Conservation (phyloP, 2,888 invertebrate species). For the Podotricha telesiphe region DNA sequence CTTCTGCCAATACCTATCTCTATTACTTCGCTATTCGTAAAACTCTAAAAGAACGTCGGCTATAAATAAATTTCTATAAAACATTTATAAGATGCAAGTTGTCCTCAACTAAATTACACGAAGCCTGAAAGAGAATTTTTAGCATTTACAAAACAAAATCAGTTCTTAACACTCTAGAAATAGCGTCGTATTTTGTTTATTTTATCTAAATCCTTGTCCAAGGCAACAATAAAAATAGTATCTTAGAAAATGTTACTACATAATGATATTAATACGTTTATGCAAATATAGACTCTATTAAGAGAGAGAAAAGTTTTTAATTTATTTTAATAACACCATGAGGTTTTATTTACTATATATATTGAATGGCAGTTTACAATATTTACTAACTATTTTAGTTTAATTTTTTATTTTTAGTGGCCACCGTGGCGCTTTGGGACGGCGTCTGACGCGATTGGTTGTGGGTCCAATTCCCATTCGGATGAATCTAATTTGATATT, state of each 20-base stretch:
- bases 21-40: background rate
- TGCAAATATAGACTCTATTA: slow-evolving; percentile 43
- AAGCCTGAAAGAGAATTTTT: background rate
- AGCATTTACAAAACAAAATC: background rate
- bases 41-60: slow-evolving; percentile 3
- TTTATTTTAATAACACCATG: background rate
- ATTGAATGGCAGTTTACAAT: no score
- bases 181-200: background rate
- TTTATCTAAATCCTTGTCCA: slow-evolving; percentile 47
- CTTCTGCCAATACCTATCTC: background rate
- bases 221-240: slow-evolving; percentile 62
- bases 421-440: no score
- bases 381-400: no score
- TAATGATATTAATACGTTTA: slow-evolving; percentile 21
- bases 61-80: slow-evolving; percentile 20
- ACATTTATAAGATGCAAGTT: slow-evolving; percentile 25
- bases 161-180: background rate
- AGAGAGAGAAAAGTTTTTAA: slow-evolving; percentile 29
- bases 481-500: no score
- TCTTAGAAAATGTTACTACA: slow-evolving; percentile 51
- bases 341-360: slow-evolving; percentile 36
- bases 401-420: no score
- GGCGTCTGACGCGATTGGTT: no score
- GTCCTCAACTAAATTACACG: slow-evolving; percentile 8
- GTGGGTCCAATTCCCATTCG: no score